Evolutionary conservation across 1,140 invertebrate genomes (phyloP).

Genomic region (Dreissena rostriformis): DNA sequence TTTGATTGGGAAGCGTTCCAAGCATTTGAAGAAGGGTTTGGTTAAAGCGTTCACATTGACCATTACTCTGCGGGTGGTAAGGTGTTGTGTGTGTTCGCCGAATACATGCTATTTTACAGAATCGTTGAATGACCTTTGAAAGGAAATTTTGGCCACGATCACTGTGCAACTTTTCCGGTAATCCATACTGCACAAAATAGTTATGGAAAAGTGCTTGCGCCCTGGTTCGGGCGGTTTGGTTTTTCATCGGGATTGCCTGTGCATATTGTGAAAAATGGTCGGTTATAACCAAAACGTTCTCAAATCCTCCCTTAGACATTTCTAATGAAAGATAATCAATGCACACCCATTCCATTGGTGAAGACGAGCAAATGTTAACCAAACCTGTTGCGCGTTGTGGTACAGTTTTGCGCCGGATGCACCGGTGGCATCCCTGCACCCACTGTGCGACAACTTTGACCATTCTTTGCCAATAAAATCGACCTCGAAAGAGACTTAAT

Average conservation of each 20-base stretch:
- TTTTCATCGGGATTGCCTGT: slow-evolving; percentile 28
- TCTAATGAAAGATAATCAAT: slow-evolving; percentile 49
- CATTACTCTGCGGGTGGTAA: slow-evolving; percentile 3
- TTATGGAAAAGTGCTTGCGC: slow-evolving; percentile 28
- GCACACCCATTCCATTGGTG: slow-evolving; percentile 50
- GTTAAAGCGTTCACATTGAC: slow-evolving; percentile 1
- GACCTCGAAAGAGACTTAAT: neutral
- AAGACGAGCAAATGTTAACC: slow-evolving; percentile 25
- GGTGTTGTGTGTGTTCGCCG: neutral
- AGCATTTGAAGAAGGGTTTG: slow-evolving; percentile 20
- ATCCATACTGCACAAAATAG: slow-evolving; percentile 46
- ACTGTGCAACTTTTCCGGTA: slow-evolving; percentile 10
- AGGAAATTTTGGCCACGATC: too few species aligned
- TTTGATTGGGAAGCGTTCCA: neutral
- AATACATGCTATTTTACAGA: neutral
- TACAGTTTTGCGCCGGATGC: slow-evolving; percentile 30
- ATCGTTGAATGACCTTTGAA: neutral
- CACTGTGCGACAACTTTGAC: neutral
- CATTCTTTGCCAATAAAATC: slow-evolving; percentile 48
- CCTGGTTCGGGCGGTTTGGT: slow-evolving; percentile 43
- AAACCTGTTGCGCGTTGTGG: slow-evolving; percentile 10
- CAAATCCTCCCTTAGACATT: slow-evolving; percentile 25
- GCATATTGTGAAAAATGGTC: slow-evolving; percentile 53
- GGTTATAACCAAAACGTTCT: slow-evolving; percentile 49
- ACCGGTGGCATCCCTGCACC: slow-evolving; percentile 8